Base-by-base conservation (phyloP, 2,888 invertebrate species). In the Homarus gammarus region DNA sequence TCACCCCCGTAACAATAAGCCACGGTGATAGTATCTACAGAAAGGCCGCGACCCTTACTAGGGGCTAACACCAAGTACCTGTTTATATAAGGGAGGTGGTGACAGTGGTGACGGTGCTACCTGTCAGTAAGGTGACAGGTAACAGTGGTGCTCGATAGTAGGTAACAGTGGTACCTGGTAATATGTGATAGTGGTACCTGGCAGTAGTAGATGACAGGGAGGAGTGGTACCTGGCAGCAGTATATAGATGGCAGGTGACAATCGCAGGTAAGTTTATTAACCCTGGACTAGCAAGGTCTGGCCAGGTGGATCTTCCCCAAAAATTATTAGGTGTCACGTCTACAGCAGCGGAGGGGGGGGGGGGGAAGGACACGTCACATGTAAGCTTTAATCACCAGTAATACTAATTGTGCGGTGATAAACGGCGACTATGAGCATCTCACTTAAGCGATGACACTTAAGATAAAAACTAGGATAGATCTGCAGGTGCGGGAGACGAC, bases 381-480 rank as follows among this genome's bases (percentile, higher is more conserved):
- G n/a, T n/a, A n/a, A n/a, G n/a, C n/a, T n/a, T n/a, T n/a, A n/a
- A n/a, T n/a, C n/a, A n/a, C n/a, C n/a, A n/a, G n/a, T n/a, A n/a
- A n/a, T n/a, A n/a, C n/a, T 27, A 64, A 64, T 64, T 27, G 27
- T 64, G 6, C 27, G 18, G 27, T 8, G n/a, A 64, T 64, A 27
- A 64, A n/a, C 49, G 75, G n/a, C 15, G 44, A 22, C 40, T 31
- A 44, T 5, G 75, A 36, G 27, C 75, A 27, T 33, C 64, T 61
- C 36, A 22, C 33, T 22, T 56, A 81, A 61, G 64, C n/a, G 61
- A 81, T 61, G 81, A 61, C 81, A 15, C 22, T 40, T 6, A 49
- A 49, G 51, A 78, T 61, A 81, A 64, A 81, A 81, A 38, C 27
- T 36, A 81, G 18, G 38, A 81, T 81, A 81, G 61, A 61, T 56